Conservation (phyloP, 2,113 vertebrate species). For the Periophthalmus modestus region DNA sequence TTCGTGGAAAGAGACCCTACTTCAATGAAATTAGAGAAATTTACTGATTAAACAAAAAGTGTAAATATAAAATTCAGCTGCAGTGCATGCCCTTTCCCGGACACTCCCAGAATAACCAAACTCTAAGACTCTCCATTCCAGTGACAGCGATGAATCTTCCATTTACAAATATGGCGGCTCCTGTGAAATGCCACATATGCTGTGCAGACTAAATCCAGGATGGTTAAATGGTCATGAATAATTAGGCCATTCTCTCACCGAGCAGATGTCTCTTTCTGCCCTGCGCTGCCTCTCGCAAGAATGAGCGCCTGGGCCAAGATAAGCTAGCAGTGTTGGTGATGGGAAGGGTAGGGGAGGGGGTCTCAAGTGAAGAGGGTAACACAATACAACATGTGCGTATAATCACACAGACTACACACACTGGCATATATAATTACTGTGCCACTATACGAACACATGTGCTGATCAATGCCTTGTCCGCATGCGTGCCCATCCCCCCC, state of each 20-base stretch:
- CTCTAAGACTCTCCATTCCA: slow-evolving; percentile 36
- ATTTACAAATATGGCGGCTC: slow-evolving; percentile 65
- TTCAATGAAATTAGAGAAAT: background rate
- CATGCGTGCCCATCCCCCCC: slow-evolving; percentile 22
- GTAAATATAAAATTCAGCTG: background rate
- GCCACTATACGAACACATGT: slow-evolving; percentile 31
- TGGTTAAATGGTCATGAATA: slow-evolving; percentile 83
- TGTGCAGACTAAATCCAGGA: slow-evolving; percentile 72
- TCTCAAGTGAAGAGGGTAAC: slow-evolving; percentile 40
- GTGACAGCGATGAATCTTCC: slow-evolving; percentile 55
- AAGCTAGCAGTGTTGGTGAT: slow-evolving; percentile 34
- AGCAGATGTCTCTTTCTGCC: slow-evolving; percentile 82
- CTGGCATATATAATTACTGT: slow-evolving; percentile 43
- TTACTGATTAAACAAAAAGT: background rate
- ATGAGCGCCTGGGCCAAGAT: slow-evolving; percentile 60
- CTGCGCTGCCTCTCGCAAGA: slow-evolving; percentile 62
- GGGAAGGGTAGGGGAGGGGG: slow-evolving; percentile 11
- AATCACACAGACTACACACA: slow-evolving; percentile 49
- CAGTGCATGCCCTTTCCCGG: background rate
- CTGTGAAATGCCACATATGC: slow-evolving; percentile 77
- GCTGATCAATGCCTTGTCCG: slow-evolving; percentile 45
- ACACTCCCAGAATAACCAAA: slow-evolving; percentile 18
- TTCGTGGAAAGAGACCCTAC: background rate
- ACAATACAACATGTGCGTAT: slow-evolving; percentile 55
- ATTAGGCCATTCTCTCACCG: slow-evolving; percentile 80